These are phyloP conservation scores for Belonocnema kinseyi DNA, from an alignment of 1,140 invertebrate genomes.

Conservation along the genomic window DNA sequence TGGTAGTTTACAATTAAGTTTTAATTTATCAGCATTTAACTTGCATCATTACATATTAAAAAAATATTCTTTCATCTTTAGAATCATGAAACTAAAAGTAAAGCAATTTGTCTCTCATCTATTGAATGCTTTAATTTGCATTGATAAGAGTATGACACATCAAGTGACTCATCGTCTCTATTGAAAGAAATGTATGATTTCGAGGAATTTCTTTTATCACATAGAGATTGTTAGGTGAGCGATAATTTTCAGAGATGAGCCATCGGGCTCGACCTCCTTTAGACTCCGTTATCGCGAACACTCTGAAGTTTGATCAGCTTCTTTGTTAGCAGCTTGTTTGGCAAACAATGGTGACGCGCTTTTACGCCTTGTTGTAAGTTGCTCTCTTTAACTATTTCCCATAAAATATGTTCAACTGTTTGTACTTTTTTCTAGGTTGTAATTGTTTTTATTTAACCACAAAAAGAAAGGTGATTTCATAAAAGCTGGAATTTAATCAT, in stretches of 20 bases:
- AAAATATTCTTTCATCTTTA: no score
- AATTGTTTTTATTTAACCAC: background rate
- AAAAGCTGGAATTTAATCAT: no score
- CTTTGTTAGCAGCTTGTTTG: constrained; percentile 17
- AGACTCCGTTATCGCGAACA: constrained; percentile 13
- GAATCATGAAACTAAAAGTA: no score
- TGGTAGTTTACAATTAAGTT: background rate
- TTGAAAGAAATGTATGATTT: background rate
- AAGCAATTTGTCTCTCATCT: background rate
- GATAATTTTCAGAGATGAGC: constrained; percentile 1
- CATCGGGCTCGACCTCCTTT: background rate
- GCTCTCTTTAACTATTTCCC: background rate
- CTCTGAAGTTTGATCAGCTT: constrained; percentile 20
- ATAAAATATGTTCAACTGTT: background rate
- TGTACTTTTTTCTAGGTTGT: background rate
- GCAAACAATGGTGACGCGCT: constrained; percentile 17
- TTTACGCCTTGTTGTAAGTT: background rate
- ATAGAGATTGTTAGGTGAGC: background rate
- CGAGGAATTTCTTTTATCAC: background rate
- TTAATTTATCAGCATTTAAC: no score
- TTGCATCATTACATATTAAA: no score
- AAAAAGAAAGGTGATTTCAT: no score
- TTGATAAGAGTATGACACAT: constrained; percentile 11
- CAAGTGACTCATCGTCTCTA: background rate
- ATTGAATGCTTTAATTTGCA: background rate